Evolutionary conservation across 2,888 invertebrate genomes (phyloP).

Genomic region (Agrenia bidenticulata): DNA sequence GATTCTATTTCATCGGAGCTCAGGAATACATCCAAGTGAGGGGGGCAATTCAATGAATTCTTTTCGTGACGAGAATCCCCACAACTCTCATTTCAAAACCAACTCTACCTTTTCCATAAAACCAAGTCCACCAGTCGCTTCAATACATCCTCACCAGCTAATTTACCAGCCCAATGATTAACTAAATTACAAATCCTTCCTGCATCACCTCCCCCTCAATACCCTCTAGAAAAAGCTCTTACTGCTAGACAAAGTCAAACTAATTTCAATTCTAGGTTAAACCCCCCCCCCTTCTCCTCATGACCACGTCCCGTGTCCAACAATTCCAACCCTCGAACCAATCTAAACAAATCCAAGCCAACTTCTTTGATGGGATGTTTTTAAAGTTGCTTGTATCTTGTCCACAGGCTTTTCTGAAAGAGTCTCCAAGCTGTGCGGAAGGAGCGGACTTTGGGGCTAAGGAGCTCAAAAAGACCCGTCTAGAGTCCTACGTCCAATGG

Average conservation of each 20-base stretch:
- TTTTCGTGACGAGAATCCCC: conserved; percentile 24
- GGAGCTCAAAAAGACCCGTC: conserved; percentile 58
- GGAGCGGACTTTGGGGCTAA: conserved; percentile 43
- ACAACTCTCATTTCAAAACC: no score
- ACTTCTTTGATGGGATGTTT: background rate
- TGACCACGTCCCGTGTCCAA: background rate
- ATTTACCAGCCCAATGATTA: conserved; percentile 2
- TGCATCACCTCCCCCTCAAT: no score
- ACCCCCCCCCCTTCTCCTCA: background rate
- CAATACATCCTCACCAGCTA: background rate
- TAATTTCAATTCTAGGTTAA: background rate
- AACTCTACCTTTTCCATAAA: no score
- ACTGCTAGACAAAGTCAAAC: no score
- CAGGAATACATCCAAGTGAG: conserved; percentile 61
- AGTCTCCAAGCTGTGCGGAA: conserved; percentile 37
- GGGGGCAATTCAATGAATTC: conserved; percentile 13
- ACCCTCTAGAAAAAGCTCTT: no score
- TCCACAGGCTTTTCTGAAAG: conserved; percentile 56
- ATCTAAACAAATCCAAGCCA: background rate
- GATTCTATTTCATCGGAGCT: conserved; percentile 61
- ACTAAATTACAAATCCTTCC: background rate
- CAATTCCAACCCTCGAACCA: no score
- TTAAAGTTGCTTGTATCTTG: background rate
- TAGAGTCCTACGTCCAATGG: conserved; percentile 62
- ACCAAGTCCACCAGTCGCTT: no score